Evolutionary conservation across 1,140 invertebrate species (phyloP).

Genomic region (Rhizoglyphus robini): DNA sequence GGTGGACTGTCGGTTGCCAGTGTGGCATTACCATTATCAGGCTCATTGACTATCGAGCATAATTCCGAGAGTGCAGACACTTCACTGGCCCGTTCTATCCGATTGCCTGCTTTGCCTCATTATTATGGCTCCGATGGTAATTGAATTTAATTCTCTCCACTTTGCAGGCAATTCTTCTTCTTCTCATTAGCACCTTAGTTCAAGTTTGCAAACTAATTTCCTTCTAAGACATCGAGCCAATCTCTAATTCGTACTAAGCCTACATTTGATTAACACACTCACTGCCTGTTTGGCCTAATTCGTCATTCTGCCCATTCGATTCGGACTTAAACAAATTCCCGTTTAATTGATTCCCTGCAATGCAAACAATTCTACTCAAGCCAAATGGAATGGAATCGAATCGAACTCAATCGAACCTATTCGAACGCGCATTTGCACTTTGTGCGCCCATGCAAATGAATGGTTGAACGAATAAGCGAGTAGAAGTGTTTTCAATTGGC

Average conservation of each 20-base stretch:
- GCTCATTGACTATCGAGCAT: not conserved
- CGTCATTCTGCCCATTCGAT: not conserved
- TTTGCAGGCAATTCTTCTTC: not conserved
- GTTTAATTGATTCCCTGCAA: not conserved
- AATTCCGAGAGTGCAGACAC: not conserved
- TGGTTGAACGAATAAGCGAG: too few relatives aligned
- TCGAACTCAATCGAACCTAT: too few relatives aligned
- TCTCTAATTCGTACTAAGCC: not conserved
- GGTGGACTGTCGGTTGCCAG: not conserved
- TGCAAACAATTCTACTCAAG: too few relatives aligned
- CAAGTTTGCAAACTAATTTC: constrained; percentile 1
- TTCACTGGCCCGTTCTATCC: too few relatives aligned
- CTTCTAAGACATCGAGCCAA: not conserved
- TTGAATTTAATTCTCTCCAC: not conserved
- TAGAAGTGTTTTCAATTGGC: too few relatives aligned
- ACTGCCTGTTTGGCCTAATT: not conserved
- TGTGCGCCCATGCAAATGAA: too few relatives aligned
- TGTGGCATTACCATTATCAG: not conserved
- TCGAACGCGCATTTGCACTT: too few relatives aligned
- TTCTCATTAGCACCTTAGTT: not conserved
- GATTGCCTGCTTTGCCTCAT: not conserved
- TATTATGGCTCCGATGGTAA: not conserved
- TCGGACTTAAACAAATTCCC: not conserved
- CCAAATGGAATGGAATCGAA: too few relatives aligned
- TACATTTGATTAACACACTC: not conserved